Evolutionary conservation across 2,888 invertebrate species (phyloP).

Genomic region (Junonia oenone): DNA sequence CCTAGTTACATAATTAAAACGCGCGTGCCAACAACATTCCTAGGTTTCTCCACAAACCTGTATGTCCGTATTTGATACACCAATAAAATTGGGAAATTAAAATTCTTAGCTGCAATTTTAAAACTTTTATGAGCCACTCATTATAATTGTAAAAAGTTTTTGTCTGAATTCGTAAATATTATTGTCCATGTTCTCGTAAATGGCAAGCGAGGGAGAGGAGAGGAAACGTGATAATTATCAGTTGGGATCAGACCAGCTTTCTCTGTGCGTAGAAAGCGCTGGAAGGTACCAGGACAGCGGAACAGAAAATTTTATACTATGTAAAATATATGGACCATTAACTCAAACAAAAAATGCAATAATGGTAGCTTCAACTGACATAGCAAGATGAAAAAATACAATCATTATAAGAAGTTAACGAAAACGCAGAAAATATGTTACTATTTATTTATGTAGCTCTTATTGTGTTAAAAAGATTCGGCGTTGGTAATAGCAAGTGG

Average conservation of each 20-base stretch:
- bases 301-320: background rate
- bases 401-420: background rate
- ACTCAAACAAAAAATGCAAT: no score
- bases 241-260: slow-evolving; percentile 13
- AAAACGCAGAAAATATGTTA: background rate
- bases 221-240: slow-evolving; percentile 4
- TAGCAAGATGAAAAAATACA: no score
- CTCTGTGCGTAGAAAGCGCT: slow-evolving; percentile 11
- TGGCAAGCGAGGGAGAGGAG: background rate
- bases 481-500: background rate
- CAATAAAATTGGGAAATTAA: background rate
- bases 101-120: background rate
- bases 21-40: slow-evolving; percentile 1
- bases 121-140: no score
- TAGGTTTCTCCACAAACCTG: background rate
- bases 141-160: no score
- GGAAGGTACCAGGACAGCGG: background rate
- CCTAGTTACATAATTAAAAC: slow-evolving; percentile 2
- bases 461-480: background rate
- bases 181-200: background rate
- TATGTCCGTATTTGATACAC: background rate
- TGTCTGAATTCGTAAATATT: background rate
- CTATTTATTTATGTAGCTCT: background rate
- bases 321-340: background rate
- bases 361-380: no score